Evolutionary conservation across 2,888 invertebrate genomes (phyloP), one percentile per base, ranked within the genome.

Genomic region (Sarcophaga carnaria): DNA sequence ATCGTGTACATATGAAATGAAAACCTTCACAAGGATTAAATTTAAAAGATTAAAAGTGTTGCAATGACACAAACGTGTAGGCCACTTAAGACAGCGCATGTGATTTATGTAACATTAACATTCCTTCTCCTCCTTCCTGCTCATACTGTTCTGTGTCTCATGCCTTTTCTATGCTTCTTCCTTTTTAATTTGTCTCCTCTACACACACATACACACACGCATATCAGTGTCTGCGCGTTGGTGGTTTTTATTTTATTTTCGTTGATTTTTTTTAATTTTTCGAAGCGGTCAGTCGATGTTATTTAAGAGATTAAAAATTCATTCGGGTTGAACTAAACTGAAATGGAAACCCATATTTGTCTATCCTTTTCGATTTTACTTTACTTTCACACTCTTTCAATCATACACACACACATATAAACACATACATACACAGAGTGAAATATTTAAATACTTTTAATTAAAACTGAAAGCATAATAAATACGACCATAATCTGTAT

Each of bases 41-140:
- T 87, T 87, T 79, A 84, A 87, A 67, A 79, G 87, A 87, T 87
- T 84, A 87, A 87, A 87, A 87, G 69, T 84, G 75, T 79, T 82
- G 87, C 84, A 84, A 25, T 84, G 87, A 87, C 84, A 87, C 84
- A 82, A 80, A 84, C 76, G 81, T 72, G 81, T 72, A 67, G 84
- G 84, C 84, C 81, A 87, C 87, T 87, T 87, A 87, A 84, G 87
- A 84, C 87, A 84, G 87, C 79, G 87, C 79, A 75, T 67, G 87
- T 87, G 87, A 87, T 87, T 87, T 87, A 87, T 87, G 78, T 59
- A 22, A 27, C 17, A 37, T 17, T 60, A 67, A 76, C 60, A 79
- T 81, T 79, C 71, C 37, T 14, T 78, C 4, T 37, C 4, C 49
- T 4, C 14, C 17, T 54, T 12, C 17, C 14, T 37, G 37, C 37